Conservation (phyloP, 2,113 vertebrate genomes). For the Carettochelys insculpta region DNA sequence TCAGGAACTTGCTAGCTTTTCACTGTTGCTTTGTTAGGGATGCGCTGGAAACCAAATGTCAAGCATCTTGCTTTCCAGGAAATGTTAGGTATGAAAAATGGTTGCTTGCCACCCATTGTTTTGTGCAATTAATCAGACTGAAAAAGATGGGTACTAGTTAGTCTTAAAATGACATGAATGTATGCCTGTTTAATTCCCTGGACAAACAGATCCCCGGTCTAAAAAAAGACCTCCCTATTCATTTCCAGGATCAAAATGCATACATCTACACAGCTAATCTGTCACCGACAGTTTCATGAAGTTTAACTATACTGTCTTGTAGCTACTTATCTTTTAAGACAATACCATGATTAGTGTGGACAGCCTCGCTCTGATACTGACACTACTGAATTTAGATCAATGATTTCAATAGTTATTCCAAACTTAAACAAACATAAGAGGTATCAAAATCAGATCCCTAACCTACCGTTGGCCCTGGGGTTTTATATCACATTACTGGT, state of each 20-base stretch:
- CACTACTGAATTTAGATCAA: not conserved
- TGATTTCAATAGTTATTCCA: not conserved
- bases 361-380: not conserved
- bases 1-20: conserved; percentile 45
- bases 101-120: conserved; percentile 20
- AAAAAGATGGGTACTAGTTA: not conserved
- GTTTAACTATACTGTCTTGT: not conserved
- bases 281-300: not conserved
- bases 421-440: not conserved
- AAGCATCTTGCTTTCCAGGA: not conserved
- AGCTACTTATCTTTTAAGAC: not conserved
- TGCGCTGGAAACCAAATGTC: not conserved
- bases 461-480: not conserved
- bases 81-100: conserved; percentile 11
- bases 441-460: not conserved
- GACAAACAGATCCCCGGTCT: not conserved
- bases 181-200: not conserved
- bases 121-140: conserved; percentile 42
- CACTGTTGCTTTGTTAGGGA: not conserved
- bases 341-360: not conserved
- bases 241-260: not conserved
- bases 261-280: not conserved
- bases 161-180: not conserved
- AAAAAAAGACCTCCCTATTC: not conserved
- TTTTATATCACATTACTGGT: too few relatives aligned